phyloP scores from a whole-genome alignment of 1,140 invertebrate species.

The Copidosoma floridanum region DNA sequence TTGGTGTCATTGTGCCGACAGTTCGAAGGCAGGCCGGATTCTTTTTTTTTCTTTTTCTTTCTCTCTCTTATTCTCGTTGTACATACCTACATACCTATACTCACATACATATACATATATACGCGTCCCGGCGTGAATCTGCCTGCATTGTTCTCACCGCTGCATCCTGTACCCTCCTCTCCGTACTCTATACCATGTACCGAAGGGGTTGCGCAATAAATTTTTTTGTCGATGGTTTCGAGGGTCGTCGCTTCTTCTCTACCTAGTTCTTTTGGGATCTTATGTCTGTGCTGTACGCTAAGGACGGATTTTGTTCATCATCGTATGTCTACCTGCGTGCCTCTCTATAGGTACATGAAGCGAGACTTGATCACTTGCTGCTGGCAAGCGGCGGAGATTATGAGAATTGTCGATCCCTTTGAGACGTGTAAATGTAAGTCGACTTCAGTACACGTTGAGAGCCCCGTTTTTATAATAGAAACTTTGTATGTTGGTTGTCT shows the following conservation, averaged over 20 bases:
- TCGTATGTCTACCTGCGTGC: background rate
- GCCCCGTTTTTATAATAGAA: too few relatives aligned
- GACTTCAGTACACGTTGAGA: too few relatives aligned
- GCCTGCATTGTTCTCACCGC: slow-evolving; percentile 17
- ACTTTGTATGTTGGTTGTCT: too few relatives aligned
- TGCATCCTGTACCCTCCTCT: background rate
- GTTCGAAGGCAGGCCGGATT: slow-evolving; percentile 32
- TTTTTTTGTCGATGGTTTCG: too few relatives aligned
- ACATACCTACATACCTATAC: background rate
- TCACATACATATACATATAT: background rate
- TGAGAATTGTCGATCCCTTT: too few relatives aligned
- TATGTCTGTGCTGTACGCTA: background rate
- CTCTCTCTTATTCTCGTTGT: background rate
- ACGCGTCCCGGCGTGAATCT: slow-evolving; percentile 4
- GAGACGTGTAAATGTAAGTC: too few relatives aligned
- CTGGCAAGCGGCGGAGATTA: too few relatives aligned
- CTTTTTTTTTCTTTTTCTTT: background rate
- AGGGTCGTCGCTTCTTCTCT: slow-evolving; percentile 13
- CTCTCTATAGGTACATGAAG: background rate
- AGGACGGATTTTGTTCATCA: too few relatives aligned
- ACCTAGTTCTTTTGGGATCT: background rate
- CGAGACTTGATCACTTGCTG: slow-evolving; percentile 23
- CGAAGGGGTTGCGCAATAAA: slow-evolving; percentile 34
- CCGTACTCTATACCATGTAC: too few relatives aligned
- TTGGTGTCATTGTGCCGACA: slow-evolving; percentile 50